Evolutionary conservation across 2,113 vertebrate species (phyloP).

Genomic region (Sylvilagus bachmani): DNA sequence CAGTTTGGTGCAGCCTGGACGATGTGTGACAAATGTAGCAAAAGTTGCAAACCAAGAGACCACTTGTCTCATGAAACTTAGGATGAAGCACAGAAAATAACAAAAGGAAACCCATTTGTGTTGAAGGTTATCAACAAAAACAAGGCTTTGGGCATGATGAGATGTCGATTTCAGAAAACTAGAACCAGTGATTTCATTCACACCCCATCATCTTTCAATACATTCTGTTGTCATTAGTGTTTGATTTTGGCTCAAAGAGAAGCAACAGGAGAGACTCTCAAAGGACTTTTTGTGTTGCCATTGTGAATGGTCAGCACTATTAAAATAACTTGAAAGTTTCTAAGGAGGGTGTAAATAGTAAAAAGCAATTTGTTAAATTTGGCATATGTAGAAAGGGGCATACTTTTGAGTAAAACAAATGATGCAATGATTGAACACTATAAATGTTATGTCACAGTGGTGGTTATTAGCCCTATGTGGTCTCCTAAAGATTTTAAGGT

Average conservation of each 20-base stretch:
- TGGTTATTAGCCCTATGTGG: neutral
- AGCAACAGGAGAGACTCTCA: neutral
- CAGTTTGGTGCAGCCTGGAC: constrained; percentile 74
- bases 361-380: neutral
- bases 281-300: neutral
- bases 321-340: neutral
- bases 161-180: neutral
- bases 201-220: neutral
- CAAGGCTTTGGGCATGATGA: neutral
- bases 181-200: rapidly evolving
- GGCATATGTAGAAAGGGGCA: neutral
- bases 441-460: rapidly evolving
- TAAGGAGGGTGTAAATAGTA: neutral
- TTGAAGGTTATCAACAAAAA: neutral
- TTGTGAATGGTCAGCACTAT: neutral
- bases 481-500: neutral
- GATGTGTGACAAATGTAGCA: constrained; percentile 65
- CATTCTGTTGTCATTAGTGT: neutral
- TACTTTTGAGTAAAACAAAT: neutral
- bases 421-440: neutral
- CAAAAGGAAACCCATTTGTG: neutral
- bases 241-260: neutral
- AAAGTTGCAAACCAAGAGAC: constrained; percentile 56
- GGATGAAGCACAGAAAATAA: rapidly evolving
- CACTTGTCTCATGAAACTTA: constrained; percentile 58